Percentiles rank a stretch among this genome's conserved stretches.
These are phyloP conservation scores for Eudemis profundana DNA, from an alignment of 2,888 invertebrate species.

Conservation along the genomic window DNA sequence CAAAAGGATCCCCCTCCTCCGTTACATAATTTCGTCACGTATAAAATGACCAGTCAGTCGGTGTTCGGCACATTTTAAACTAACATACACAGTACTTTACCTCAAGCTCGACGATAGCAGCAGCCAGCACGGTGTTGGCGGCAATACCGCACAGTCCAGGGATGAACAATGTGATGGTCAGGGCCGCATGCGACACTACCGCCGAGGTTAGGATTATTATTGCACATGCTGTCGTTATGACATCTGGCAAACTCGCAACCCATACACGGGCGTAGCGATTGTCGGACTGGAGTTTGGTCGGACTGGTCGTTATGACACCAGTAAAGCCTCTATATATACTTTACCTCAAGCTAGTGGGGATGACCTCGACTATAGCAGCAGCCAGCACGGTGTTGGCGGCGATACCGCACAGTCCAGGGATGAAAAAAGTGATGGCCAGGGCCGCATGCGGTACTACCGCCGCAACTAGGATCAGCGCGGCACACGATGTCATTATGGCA, in stretches of 20 bases:
- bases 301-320: no score
- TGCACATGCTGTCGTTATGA: no score
- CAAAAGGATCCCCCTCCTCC: no score
- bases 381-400: conserved; percentile 24
- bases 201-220: not conserved
- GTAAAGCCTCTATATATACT: no score
- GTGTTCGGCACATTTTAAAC: no score
- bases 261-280: no score
- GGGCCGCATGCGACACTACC: not conserved
- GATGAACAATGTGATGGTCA: not conserved
- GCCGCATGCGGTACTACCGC: conserved; percentile 1
- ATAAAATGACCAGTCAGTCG: no score
- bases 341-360: conserved; percentile 31
- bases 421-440: not conserved
- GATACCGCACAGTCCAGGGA: conserved; percentile 29
- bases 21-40: no score
- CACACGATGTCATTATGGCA: conserved; percentile 13
- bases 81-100: no score
- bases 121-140: not conserved
- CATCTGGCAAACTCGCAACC: no score
- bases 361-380: conserved; percentile 11
- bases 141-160: not conserved
- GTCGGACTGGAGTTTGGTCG: no score
- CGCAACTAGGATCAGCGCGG: not conserved
- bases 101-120: no score